A percentile compares a stretch with the other conserved stretches of the same genome.
These are phyloP conservation scores for Aegypius monachus DNA, from an alignment of 2,113 vertebrate genomes.

Conservation along the genomic window DNA sequence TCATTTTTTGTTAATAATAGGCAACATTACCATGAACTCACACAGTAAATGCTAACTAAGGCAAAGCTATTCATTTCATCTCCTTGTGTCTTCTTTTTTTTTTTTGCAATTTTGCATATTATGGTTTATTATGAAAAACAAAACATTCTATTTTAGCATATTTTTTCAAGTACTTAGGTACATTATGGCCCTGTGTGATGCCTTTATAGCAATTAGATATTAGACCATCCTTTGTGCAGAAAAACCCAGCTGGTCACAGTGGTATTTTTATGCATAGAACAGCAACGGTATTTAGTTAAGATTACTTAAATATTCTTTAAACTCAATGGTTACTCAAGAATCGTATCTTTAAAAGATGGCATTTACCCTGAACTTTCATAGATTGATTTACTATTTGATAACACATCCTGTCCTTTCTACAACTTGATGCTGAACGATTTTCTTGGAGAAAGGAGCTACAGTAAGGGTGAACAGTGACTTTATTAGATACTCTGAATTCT, in stretches of 20 bases:
- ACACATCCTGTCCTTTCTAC: background rate
- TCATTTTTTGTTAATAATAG: background rate
- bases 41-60: background rate
- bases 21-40: background rate
- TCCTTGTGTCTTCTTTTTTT: background rate
- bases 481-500: background rate
- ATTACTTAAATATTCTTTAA: background rate
- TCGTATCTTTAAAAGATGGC: fast-evolving
- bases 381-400: background rate
- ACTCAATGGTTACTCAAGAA: background rate
- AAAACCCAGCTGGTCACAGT: fast-evolving
- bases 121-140: background rate
- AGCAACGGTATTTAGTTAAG: background rate
- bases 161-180: background rate
- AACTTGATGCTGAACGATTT: background rate
- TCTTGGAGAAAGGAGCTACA: background rate
- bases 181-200: background rate
- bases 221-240: background rate
- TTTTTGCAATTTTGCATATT: background rate
- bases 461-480: background rate
- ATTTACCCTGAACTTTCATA: background rate
- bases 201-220: background rate
- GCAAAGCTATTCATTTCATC: background rate
- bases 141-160: background rate
- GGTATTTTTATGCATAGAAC: background rate